These are phyloP conservation scores for Cecidostiba fungosa DNA, from an alignment of 2,888 invertebrate genomes.

Conservation along the genomic window DNA sequence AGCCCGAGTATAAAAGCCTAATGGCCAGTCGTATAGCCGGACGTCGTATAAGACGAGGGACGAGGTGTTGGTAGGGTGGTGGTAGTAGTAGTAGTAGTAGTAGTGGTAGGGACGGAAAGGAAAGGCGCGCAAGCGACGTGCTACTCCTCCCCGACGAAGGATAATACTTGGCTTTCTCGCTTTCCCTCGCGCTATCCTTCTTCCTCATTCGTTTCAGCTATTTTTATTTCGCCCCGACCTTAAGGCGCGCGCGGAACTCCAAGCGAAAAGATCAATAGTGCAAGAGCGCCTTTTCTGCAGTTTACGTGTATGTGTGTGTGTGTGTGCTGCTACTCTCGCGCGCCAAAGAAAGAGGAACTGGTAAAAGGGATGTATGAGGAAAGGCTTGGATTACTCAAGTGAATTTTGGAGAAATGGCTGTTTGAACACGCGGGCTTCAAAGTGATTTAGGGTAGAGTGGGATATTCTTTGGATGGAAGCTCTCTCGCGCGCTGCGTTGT, in stretches of 20 bases:
- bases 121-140: conserved; percentile 50
- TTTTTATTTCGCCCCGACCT: conserved; percentile 61
- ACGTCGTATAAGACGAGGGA: conserved; percentile 62
- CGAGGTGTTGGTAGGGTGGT: not conserved
- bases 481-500: not conserved
- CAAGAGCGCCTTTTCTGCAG: conserved; percentile 59
- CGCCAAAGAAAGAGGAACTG: conserved; percentile 15
- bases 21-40: conserved; percentile 67
- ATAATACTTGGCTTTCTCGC: conserved; percentile 55
- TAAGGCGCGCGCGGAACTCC: conserved; percentile 29
- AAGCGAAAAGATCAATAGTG: conserved; percentile 61
- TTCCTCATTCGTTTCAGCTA: conserved; percentile 49
- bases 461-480: no score
- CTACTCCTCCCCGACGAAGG: conserved; percentile 60
- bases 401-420: conserved; percentile 22
- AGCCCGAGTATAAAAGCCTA: conserved; percentile 67
- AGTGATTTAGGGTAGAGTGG: not conserved
- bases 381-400: conserved; percentile 21
- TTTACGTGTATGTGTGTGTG: conserved; percentile 27
- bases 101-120: conserved; percentile 61
- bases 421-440: not conserved
- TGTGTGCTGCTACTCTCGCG: not conserved
- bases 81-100: not conserved
- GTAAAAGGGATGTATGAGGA: not conserved
- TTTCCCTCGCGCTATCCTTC: not conserved